phyloP scores from a whole-genome alignment of 2,797 vertebrate species.

The Sebastiscus tertius region DNA sequence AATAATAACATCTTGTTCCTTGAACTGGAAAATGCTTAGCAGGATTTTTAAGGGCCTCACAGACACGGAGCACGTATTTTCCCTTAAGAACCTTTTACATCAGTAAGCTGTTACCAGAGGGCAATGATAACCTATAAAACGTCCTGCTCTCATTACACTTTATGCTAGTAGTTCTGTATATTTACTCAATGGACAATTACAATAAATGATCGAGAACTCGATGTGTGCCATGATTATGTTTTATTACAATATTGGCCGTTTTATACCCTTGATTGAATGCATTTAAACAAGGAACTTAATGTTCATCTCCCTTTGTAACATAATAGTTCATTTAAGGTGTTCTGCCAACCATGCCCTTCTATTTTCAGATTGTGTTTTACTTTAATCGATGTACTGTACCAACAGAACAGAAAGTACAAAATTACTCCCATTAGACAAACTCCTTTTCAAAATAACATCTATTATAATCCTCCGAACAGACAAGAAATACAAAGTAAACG shows the following conservation, averaged over 20 bases:
- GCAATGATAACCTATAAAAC: background rate
- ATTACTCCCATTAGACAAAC: background rate
- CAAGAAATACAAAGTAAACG: background rate
- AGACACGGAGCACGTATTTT: conserved; percentile 3
- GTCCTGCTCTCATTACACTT: background rate
- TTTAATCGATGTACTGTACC: background rate
- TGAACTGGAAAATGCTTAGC: conserved; percentile 16
- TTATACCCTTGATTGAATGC: background rate
- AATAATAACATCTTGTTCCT: conserved; percentile 1
- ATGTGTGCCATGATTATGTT: background rate
- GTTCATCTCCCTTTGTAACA: background rate
- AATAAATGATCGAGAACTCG: background rate
- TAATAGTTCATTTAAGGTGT: background rate
- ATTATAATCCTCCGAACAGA: background rate
- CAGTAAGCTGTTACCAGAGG: background rate
- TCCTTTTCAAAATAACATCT: conserved; percentile 4
- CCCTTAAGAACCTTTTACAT: background rate
- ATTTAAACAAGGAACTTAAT: background rate
- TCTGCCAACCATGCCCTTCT: background rate
- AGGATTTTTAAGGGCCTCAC: background rate
- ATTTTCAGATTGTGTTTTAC: background rate
- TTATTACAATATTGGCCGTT: background rate
- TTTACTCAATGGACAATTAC: background rate
- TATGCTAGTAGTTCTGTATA: background rate
- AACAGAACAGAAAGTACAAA: background rate